These are phyloP conservation scores for Hybognathus amarus DNA, from an alignment of 2,797 vertebrate species.

Conservation along the genomic window DNA sequence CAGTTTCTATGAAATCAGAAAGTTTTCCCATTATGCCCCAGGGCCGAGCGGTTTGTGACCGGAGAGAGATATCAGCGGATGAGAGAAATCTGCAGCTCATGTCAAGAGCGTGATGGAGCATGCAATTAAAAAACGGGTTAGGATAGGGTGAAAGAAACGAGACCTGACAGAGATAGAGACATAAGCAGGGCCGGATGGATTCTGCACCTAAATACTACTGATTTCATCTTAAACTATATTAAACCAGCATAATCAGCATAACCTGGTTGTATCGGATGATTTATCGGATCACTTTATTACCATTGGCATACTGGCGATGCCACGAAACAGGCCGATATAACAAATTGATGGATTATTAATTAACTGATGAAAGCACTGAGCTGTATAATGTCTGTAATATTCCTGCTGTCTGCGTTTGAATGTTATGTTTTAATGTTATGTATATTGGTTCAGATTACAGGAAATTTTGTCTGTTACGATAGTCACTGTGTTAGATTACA, in stretches of 20 bases:
- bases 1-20: slow-evolving; percentile 13
- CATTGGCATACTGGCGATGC: too few relatives aligned
- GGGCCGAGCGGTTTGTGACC: slow-evolving; percentile 14
- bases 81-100: slow-evolving; percentile 18
- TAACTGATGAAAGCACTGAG: too few relatives aligned
- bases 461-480: too few relatives aligned
- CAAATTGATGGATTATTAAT: too few relatives aligned
- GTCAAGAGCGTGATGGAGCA: slow-evolving; percentile 24
- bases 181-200: not conserved
- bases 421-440: too few relatives aligned
- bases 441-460: too few relatives aligned
- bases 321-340: too few relatives aligned
- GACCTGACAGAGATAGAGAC: not conserved
- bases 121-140: slow-evolving; percentile 8
- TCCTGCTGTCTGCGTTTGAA: too few relatives aligned
- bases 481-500: too few relatives aligned
- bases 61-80: slow-evolving; percentile 37
- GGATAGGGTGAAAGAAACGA: not conserved
- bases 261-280: not conserved
- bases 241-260: not conserved
- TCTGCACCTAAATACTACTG: too few relatives aligned
- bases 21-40: slow-evolving; percentile 20
- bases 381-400: too few relatives aligned
- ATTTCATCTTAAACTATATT: not conserved
- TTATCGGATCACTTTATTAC: too few relatives aligned